These are phyloP conservation scores for Cryptocephalus primarius DNA, from an alignment of 2,888 invertebrate species.

Conservation along the genomic window DNA sequence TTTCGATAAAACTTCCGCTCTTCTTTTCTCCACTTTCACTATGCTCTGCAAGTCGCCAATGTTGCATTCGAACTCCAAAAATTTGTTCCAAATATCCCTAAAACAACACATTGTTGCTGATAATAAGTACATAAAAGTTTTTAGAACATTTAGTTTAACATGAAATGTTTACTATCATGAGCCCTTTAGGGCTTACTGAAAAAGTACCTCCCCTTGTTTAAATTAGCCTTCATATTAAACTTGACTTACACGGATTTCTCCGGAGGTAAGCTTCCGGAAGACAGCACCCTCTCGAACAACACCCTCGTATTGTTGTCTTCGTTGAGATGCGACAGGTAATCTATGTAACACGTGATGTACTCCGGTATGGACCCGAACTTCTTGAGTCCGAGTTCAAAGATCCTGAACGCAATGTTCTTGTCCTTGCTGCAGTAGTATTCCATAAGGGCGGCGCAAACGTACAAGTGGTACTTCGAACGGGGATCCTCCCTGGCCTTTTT, in stretches of 20 bases:
- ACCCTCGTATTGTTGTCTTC: conserved; percentile 99
- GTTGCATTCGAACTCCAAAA: conserved; percentile 96
- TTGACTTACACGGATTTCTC: conserved; percentile 75
- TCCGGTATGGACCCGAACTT: conserved; percentile 93
- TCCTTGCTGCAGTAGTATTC: conserved; percentile 99
- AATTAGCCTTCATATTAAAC: background rate
- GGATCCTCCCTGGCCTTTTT: conserved; percentile 89
- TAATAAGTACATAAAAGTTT: no score
- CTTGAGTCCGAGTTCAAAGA: conserved; percentile 95
- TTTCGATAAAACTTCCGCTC: conserved; percentile 86
- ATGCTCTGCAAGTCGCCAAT: conserved; percentile 97
- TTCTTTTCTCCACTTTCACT: conserved; percentile 90
- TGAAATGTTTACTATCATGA: no score
- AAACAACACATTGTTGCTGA: conserved; percentile 6
- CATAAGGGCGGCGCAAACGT: conserved; percentile 95
- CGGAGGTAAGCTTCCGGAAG: conserved; percentile 80
- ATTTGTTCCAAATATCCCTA: conserved; percentile 96
- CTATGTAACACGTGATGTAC: conserved; percentile 91
- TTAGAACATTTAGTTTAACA: no score
- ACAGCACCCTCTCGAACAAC: conserved; percentile 92
- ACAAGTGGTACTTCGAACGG: conserved; percentile 81
- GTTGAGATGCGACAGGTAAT: conserved; percentile 94
- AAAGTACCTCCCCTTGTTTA: no score
- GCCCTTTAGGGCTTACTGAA: no score
- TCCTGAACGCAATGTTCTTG: conserved; percentile 90